Evolutionary conservation across 1,140 invertebrate species (phyloP).

Genomic region (Lamellibrachia luymesi): DNA sequence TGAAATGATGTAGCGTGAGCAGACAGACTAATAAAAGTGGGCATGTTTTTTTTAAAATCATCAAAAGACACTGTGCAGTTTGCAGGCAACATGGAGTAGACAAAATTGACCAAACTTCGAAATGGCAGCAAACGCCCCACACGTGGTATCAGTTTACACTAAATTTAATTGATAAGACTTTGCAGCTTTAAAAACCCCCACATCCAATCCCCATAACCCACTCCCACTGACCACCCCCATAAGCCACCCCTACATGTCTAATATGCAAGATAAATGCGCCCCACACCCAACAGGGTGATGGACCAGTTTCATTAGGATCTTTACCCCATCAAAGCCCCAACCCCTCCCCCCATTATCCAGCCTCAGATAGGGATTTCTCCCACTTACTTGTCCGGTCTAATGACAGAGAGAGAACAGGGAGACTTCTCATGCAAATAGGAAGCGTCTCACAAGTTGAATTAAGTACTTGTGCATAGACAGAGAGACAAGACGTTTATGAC

Average conservation of each 20-base stretch:
- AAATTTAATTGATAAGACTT: too few relatives aligned
- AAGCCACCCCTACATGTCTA: neutral
- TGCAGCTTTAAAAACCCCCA: neutral
- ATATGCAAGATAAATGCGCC: neutral
- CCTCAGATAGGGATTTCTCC: neutral
- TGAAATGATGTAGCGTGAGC: too few relatives aligned
- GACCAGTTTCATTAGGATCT: neutral
- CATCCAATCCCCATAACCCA: neutral
- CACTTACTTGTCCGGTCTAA: neutral
- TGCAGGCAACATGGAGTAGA: too few relatives aligned
- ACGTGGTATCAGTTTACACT: too few relatives aligned
- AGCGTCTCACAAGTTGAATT: neutral
- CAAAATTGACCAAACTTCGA: too few relatives aligned
- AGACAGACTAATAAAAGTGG: too few relatives aligned
- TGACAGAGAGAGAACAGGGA: neutral
- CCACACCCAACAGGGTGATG: neutral
- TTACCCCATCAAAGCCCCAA: neutral
- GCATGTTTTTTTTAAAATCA: too few relatives aligned
- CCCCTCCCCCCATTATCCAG: neutral
- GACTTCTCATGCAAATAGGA: neutral
- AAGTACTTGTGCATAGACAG: neutral
- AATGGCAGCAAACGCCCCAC: too few relatives aligned
- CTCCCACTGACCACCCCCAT: neutral
- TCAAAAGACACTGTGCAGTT: too few relatives aligned
- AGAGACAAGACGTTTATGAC: neutral